phyloP scores from a whole-genome alignment of 2,797 vertebrate species.

The Hozukius guyotensis region DNA sequence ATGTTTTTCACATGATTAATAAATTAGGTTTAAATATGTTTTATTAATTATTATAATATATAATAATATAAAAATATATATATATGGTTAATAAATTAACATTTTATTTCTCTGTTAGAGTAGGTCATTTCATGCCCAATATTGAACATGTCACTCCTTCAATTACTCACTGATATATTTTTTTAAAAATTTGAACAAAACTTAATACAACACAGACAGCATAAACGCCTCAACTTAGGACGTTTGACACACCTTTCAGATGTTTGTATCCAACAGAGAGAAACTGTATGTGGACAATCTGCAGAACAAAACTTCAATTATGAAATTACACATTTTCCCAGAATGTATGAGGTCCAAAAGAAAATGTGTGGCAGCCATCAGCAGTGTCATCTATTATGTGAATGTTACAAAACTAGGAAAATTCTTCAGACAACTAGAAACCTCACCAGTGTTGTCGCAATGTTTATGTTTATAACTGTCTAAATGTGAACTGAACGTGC shows the following conservation, averaged over 20 bases:
- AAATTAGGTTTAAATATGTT: too few relatives aligned
- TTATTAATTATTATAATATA: background rate
- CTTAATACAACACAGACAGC: background rate
- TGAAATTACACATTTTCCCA: background rate
- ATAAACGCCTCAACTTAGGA: background rate
- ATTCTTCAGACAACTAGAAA: slow-evolving; percentile 17
- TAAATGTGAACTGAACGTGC: slow-evolving; percentile 59
- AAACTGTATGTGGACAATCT: background rate
- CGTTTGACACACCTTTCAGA: background rate
- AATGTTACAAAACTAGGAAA: slow-evolving; percentile 19
- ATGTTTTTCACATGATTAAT: background rate
- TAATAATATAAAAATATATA: too few relatives aligned
- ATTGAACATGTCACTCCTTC: background rate
- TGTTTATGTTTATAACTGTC: slow-evolving; percentile 37
- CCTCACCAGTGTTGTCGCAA: slow-evolving; percentile 23
- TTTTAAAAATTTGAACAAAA: background rate
- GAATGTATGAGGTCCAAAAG: background rate
- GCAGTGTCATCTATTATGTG: background rate
- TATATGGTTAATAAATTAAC: too few relatives aligned
- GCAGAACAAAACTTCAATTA: background rate
- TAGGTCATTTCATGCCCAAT: background rate
- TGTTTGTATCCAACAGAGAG: background rate
- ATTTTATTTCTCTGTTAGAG: background rate
- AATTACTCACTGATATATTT: background rate
- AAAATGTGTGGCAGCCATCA: background rate